Evolutionary conservation across 2,888 invertebrate genomes (phyloP).

Genomic region (Teleiodes luculella): DNA sequence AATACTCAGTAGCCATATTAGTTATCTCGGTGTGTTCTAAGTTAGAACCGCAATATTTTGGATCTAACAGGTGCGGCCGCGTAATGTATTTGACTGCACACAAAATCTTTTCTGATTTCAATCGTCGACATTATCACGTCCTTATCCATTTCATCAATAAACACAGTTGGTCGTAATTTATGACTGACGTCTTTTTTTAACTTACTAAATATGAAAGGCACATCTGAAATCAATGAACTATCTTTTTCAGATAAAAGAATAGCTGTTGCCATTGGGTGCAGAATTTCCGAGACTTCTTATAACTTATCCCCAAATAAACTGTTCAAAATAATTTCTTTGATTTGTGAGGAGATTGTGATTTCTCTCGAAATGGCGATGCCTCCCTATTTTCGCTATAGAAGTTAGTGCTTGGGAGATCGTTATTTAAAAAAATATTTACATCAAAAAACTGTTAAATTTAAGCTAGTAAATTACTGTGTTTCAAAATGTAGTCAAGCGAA

Average conservation of each 20-base stretch:
- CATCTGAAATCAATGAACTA: neutral
- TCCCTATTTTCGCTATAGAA: no score
- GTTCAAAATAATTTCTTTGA: no score
- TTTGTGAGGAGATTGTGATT: no score
- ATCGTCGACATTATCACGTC: neutral
- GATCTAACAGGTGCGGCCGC: neutral
- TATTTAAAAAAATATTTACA: no score
- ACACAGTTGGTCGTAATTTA: neutral
- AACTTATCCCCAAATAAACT: no score
- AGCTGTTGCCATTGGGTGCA: neutral
- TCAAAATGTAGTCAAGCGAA: no score
- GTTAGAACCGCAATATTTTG: neutral
- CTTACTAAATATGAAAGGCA: neutral
- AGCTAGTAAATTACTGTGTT: no score
- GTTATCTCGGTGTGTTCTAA: neutral
- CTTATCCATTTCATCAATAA: neutral
- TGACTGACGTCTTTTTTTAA: neutral
- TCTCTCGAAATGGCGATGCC: no score
- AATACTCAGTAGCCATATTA: neutral
- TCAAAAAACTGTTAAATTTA: no score
- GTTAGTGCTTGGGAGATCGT: no score
- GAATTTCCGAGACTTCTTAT: no score
- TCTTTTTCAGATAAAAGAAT: neutral
- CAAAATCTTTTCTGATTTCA: neutral
- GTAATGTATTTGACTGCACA: neutral